Evolutionary conservation across 2,113 vertebrate species (phyloP), one percentile per base, ranked within the genome.

Genomic region (Ramphastos sulfuratus): DNA sequence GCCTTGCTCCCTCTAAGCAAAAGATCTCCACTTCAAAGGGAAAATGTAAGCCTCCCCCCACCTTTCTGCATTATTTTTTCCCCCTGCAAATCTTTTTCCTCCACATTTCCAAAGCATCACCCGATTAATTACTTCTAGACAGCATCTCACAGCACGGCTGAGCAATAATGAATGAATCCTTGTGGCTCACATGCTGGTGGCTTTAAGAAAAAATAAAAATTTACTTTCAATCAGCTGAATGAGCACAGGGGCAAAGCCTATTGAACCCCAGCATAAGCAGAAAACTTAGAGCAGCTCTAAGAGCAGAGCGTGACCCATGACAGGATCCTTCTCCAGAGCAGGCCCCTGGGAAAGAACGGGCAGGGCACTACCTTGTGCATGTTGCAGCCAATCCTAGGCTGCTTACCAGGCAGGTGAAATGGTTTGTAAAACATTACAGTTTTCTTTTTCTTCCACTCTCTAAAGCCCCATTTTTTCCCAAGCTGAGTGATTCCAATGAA

Each of bases 221-320:
- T 64, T 96, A 94, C 97, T 66, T 97, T 97, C 97, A 97, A 97
- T 97, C 96, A 97, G 96, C 71, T 60, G 97, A 97, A 97, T 94
- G 95, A 97, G 95, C 97, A 97, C 70, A 94, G 92, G 95, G 95
- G 96, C 97, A 97, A 97, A 96, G 94, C 96, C 96, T 97, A 79
- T 79, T 96, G 94, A 97, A 97, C 92, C 92, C 24, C 1, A 95
- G 95, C 92, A 75, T 66, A 64, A 5, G 15, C 59, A 63, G 58
- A 66, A 61, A 25, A 94, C 92, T 87, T 86, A 23, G 91, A 95
- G 95, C 95, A 94, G 96, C 90, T 92, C 85, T 20, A n/a, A 33
- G n/a, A 69, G 70, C 77, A n/a, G 85, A 69, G 46, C 4, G 2
- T 2, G 96, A 85, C 88, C 61, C 4, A 30, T 6, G 61, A 94